phyloP scores from a whole-genome alignment of 2,888 invertebrate species.

The Adelphocoris suturalis region DNA sequence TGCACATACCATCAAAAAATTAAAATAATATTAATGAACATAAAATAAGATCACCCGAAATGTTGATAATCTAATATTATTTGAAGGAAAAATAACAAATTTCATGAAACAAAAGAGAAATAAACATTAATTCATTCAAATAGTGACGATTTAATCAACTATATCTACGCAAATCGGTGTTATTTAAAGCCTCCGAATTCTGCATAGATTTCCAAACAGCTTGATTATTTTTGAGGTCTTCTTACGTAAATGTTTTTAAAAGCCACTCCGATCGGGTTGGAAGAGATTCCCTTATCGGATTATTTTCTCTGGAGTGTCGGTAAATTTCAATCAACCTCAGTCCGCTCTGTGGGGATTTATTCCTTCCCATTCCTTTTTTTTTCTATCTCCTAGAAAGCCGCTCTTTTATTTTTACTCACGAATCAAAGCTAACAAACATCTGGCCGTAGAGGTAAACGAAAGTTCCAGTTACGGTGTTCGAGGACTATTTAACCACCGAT shows the following conservation, averaged over 20 bases:
- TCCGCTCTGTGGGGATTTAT: not conserved
- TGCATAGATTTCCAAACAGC: not conserved
- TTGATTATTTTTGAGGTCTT: not conserved
- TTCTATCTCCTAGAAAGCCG: not conserved
- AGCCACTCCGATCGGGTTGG: not conserved
- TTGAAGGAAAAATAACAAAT: too few species aligned
- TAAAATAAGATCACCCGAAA: too few species aligned
- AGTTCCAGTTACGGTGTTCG: not conserved
- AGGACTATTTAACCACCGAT: not conserved
- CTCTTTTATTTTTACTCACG: not conserved
- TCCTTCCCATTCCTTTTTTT: not conserved
- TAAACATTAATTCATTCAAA: too few species aligned
- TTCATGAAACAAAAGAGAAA: too few species aligned
- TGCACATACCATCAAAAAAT: too few species aligned
- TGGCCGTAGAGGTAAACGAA: not conserved
- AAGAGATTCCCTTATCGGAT: constrained; percentile 14
- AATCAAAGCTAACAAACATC: not conserved
- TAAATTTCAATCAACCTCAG: not conserved
- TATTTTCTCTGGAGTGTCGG: constrained; percentile 12
- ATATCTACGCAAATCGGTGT: too few species aligned
- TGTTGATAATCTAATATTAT: too few species aligned
- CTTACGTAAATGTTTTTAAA: constrained; percentile 39
- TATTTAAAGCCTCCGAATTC: too few species aligned
- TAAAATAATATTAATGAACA: too few species aligned
- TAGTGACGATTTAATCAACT: too few species aligned